These are phyloP conservation scores for Augochlorella aurata DNA, from an alignment of 2,888 invertebrate species.

Conservation along the genomic window DNA sequence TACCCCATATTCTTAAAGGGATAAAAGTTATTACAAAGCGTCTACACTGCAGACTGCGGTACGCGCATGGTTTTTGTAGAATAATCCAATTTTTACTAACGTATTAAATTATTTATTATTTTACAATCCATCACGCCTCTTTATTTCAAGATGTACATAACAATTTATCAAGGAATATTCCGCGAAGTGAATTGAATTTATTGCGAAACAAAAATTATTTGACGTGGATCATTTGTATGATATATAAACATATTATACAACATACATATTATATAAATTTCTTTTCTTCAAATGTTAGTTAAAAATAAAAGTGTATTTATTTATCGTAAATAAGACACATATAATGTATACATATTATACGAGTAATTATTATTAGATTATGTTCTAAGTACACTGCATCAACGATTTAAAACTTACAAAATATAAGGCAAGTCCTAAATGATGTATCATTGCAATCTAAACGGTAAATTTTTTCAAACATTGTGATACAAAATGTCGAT, in stretches of 20 bases:
- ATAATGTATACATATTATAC: neutral
- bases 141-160: neutral
- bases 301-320: no score
- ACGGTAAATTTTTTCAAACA: neutral
- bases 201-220: no score
- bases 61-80: neutral
- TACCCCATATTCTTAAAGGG: neutral
- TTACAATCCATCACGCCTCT: neutral
- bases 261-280: no score
- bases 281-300: no score
- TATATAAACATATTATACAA: no score
- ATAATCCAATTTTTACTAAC: neutral
- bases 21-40: conserved; percentile 6
- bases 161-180: neutral
- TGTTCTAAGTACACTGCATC: neutral
- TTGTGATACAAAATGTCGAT: neutral
- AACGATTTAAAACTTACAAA: neutral
- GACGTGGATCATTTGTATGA: no score
- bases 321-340: no score
- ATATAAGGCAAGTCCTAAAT: neutral
- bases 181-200: neutral
- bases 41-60: neutral
- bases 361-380: neutral
- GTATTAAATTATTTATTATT: neutral
- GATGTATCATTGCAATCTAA: neutral